Conservation (phyloP, 2,113 vertebrate genomes). For the Lynx canadensis region DNA sequence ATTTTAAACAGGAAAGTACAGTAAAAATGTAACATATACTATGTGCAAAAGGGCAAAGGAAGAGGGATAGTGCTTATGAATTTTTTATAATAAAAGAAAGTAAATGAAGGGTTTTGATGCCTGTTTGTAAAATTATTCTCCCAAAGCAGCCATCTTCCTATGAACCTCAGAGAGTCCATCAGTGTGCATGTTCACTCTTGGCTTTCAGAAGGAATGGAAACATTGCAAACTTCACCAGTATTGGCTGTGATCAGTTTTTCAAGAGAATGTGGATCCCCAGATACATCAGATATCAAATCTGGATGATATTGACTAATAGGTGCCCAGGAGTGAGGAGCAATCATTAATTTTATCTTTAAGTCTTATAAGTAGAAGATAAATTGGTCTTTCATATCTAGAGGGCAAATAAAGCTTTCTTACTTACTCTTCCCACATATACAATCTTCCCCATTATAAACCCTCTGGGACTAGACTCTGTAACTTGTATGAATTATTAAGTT, state of each 20-base stretch:
- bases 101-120: neutral
- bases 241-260: neutral
- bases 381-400: neutral
- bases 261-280: neutral
- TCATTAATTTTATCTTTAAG: neutral
- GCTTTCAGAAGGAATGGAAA: neutral
- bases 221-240: neutral
- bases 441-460: neutral
- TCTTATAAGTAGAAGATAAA: neutral
- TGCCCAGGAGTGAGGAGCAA: neutral
- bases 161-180: neutral
- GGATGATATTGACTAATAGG: neutral
- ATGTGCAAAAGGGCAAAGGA: neutral
- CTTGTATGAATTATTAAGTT: neutral
- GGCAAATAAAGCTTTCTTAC: neutral
- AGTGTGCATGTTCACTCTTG: neutral
- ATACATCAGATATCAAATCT: neutral
- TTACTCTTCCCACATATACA: neutral
- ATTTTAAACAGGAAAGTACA: neutral
- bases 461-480: neutral
- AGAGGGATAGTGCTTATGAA: neutral
- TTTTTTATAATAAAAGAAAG: neutral
- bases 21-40: neutral
- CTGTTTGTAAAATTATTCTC: neutral
- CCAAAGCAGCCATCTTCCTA: neutral